phyloP scores from a whole-genome alignment of 2,797 vertebrate species.

The Gallinago solitaria region DNA sequence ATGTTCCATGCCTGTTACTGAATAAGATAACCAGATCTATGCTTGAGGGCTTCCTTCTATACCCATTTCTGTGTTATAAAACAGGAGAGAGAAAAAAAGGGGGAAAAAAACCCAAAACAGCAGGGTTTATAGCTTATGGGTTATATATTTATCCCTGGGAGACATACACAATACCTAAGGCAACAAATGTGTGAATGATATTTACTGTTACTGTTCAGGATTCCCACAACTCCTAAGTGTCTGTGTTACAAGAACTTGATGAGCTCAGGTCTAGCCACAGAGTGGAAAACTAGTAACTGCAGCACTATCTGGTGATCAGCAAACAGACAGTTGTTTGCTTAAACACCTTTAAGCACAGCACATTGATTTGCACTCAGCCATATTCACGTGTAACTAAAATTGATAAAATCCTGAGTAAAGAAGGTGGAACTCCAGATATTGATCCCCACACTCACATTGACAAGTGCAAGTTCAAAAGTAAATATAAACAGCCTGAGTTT shows the following conservation, averaged over 20 bases:
- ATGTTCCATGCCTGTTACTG: neutral
- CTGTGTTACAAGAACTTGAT: neutral
- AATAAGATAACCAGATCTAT: neutral
- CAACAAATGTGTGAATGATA: neutral
- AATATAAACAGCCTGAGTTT: conserved; percentile 9
- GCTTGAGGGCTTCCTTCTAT: neutral
- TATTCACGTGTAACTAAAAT: neutral
- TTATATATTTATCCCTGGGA: neutral
- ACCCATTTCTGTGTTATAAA: neutral
- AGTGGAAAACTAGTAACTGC: neutral
- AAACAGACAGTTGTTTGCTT: neutral
- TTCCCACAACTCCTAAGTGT: neutral
- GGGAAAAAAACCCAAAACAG: neutral
- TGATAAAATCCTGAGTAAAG: neutral
- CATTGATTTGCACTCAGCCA: neutral
- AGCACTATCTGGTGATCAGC: neutral
- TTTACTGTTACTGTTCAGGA: neutral
- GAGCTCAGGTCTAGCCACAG: neutral
- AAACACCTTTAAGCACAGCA: neutral
- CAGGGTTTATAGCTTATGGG: neutral
- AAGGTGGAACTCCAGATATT: neutral
- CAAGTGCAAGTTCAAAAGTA: conserved; percentile 25
- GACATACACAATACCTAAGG: neutral
- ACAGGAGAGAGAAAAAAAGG: no score
- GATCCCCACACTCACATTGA: conserved; percentile 9